Conservation (phyloP, 2,888 invertebrate genomes). For the Caenorhabditis doughertyi region DNA sequence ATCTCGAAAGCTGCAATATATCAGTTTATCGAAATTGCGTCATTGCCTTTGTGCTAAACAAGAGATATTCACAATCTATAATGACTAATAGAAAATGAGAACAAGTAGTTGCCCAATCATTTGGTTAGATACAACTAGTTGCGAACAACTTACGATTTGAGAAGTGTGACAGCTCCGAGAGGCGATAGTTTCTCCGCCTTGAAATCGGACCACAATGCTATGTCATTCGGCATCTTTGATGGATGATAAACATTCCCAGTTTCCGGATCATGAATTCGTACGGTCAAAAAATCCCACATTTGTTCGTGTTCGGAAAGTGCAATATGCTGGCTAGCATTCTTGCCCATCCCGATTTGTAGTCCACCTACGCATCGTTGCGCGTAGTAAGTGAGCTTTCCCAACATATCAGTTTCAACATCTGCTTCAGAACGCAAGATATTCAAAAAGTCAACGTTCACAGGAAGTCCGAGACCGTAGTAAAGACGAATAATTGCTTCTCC, state of each 20-base stretch:
- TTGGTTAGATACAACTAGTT: too few species aligned
- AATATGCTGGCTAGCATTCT: not conserved
- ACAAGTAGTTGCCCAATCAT: too few species aligned
- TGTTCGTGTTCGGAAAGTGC: not conserved
- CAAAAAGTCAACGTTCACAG: not conserved
- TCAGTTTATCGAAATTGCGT: not conserved
- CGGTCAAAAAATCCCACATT: slow-evolving; percentile 5
- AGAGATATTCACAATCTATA: too few species aligned
- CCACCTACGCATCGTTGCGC: too few species aligned
- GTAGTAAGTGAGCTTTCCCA: not conserved
- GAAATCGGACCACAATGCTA: slow-evolving; percentile 2
- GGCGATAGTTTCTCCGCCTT: not conserved
- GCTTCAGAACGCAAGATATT: not conserved
- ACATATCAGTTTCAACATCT: not conserved
- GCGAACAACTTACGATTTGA: not conserved
- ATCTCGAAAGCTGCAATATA: not conserved
- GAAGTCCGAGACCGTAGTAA: slow-evolving; percentile 15
- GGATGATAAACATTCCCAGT: not conserved
- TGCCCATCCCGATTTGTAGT: not conserved
- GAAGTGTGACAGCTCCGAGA: not conserved
- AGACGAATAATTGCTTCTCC: slow-evolving; percentile 7
- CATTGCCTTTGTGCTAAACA: too few species aligned
- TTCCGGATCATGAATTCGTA: not conserved
- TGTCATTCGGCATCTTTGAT: not conserved
- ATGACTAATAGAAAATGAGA: too few species aligned